A percentile compares a stretch with the other conserved stretches of the same genome.
phyloP scores from a whole-genome alignment of 2,113 vertebrate species.

The Colinus virginianus region DNA sequence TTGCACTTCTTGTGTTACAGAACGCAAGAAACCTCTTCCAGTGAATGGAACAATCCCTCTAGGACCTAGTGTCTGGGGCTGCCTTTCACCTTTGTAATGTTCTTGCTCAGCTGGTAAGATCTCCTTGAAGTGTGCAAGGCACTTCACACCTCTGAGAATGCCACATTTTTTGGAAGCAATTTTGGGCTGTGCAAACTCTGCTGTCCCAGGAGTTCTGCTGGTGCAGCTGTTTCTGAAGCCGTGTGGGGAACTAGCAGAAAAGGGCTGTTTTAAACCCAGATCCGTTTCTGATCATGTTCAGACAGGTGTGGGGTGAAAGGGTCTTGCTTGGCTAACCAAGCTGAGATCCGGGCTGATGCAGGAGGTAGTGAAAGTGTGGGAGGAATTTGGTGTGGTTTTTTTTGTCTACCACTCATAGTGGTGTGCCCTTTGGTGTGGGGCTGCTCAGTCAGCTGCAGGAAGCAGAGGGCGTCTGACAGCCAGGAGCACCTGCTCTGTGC shows the following conservation, averaged over 20 bases:
- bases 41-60: not conserved
- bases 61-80: not conserved
- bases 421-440: too few species aligned
- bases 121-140: not conserved
- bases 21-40: not conserved
- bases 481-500: not conserved
- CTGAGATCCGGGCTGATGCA: not conserved
- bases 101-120: not conserved
- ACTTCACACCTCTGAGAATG: not conserved
- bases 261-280: not conserved
- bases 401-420: not conserved
- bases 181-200: fast-evolving
- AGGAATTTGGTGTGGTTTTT: not conserved
- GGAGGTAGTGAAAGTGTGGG: not conserved
- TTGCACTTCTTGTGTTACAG: not conserved
- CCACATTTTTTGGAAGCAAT: not conserved
- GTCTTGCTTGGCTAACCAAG: not conserved
- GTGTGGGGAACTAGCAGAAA: not conserved
- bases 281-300: fast-evolving
- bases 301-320: not conserved
- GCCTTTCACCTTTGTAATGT: not conserved
- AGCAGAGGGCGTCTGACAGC: fast-evolving
- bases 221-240: not conserved
- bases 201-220: not conserved
- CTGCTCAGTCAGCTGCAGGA: not conserved